These are phyloP conservation scores for Apistogramma diplotaenia DNA, from an alignment of 2,113 vertebrate genomes.

Conservation along the genomic window DNA sequence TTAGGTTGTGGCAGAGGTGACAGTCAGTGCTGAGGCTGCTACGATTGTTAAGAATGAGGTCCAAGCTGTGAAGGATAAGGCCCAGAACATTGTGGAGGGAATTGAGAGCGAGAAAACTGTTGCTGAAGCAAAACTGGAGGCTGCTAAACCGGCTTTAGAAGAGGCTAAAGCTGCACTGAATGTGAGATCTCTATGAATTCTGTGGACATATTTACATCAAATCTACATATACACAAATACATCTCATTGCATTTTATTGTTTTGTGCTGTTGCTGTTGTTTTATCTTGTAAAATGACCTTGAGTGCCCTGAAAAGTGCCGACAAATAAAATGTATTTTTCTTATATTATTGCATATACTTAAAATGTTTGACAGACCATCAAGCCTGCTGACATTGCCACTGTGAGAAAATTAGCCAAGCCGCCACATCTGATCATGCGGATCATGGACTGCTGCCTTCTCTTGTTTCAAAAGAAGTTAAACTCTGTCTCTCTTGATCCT, in stretches of 20 bases:
- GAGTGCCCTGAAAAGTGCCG: too few species aligned
- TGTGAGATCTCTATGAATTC: conserved; percentile 63
- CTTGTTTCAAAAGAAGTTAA: conserved; percentile 80
- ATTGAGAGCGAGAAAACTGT: conserved; percentile 82
- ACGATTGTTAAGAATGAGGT: conserved; percentile 85
- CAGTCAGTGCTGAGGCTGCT: conserved; percentile 81
- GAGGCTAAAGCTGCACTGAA: conserved; percentile 83
- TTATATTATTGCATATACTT: neutral
- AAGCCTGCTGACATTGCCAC: conserved; percentile 83
- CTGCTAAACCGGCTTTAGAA: conserved; percentile 81
- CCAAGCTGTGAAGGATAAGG: conserved; percentile 84
- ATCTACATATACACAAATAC: neutral
- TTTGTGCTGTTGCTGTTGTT: too few species aligned
- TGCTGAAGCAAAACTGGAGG: conserved; percentile 82
- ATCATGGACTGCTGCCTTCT: conserved; percentile 82
- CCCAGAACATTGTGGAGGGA: conserved; percentile 83
- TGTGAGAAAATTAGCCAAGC: conserved; percentile 82
- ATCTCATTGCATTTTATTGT: too few species aligned
- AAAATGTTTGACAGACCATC: conserved; percentile 73
- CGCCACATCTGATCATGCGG: conserved; percentile 83
- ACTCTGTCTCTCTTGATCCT: conserved; percentile 70
- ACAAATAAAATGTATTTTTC: too few species aligned
- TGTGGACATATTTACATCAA: neutral
- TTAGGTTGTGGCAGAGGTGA: conserved; percentile 82
- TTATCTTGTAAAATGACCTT: too few species aligned